Evolutionary conservation across 1,140 invertebrate species (phyloP), one percentile per base, ranked within the genome.

Genomic region (Sycophaga agraensis): DNA sequence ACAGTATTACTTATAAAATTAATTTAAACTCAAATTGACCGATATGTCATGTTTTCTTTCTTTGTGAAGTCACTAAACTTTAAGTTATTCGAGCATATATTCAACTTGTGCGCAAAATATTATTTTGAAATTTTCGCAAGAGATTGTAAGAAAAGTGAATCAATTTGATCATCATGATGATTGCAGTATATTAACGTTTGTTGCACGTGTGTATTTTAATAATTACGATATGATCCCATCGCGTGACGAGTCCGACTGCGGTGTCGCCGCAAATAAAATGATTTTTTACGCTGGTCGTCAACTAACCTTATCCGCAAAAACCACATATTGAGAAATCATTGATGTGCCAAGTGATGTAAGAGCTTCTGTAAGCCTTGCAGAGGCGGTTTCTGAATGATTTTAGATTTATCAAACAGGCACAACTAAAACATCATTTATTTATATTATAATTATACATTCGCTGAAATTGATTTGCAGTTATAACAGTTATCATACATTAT

Each of bases 221-320:
- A 37, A 51, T 59, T 26, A n/a, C n/a, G n/a, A 59, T 51, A 51
- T 39, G 57, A 59, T 51, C 57, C 48, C 37, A 51, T 51, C 39
- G 48, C 37, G 39, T 42, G 57, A 28, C 37, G 43, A 57, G 28
- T 57, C 21, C 37, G 5, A 24, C 39, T 59, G 48, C 28, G 57
- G 57, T 51, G 34, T 34, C 22, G 21, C 57, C 57, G n/a, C 57
- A 53, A 24, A 59, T 59, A 51, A 51, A 59, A 51, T 51, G 35
- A 43, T 59, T 59, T 19, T 51, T 59, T 17, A 21, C 12, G 21
- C 9, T 34, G 21, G 45, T 21, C 37, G 35, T 28, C 24, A 4
- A 34, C 26, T 59, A 37, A 17, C 48, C 57, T 45, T 31, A n/a
- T n/a, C n/a, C 14, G 22, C 28, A 45, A 24, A 51, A 51, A 59